A percentile compares a stretch with the other conserved stretches of the same genome.
Conservation (phyloP, 2,888 invertebrate species). For the Arctia plantaginis region DNA sequence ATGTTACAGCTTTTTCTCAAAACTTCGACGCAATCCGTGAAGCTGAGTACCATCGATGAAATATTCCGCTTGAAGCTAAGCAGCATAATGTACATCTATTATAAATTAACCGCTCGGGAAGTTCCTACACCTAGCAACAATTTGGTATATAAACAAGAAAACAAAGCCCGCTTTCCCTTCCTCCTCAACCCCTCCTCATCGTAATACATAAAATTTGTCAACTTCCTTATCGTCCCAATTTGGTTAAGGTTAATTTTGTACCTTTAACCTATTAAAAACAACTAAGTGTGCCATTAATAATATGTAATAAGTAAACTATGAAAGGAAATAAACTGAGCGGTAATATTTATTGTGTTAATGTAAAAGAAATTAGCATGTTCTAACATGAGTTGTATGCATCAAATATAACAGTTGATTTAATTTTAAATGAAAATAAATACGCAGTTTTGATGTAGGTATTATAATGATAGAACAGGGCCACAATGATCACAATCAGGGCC, state of each 20-base stretch:
- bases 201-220: neutral
- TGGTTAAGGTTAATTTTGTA: neutral
- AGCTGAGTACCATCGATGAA: slow-evolving; percentile 29
- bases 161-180: neutral
- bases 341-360: slow-evolving; percentile 16
- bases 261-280: neutral
- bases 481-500: slow-evolving; percentile 1
- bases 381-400: slow-evolving; percentile 19
- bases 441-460: slow-evolving; percentile 18
- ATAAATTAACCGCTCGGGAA: slow-evolving; percentile 19
- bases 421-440: slow-evolving; percentile 13
- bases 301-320: neutral
- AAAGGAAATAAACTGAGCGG: slow-evolving; percentile 7
- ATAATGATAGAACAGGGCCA: slow-evolving; percentile 14
- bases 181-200: neutral
- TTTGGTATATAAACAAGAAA: neutral
- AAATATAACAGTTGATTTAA: slow-evolving; percentile 27
- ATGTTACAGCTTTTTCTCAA: slow-evolving; percentile 81
- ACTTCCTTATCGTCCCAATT: neutral
- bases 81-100: slow-evolving; percentile 28
- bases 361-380: slow-evolving; percentile 1
- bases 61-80: slow-evolving; percentile 46
- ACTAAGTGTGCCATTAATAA: neutral
- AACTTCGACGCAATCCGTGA: slow-evolving; percentile 80
- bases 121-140: neutral